A percentile compares a stretch with the other conserved stretches of the same genome.
These are phyloP conservation scores for Lithophane ornitopus DNA, from an alignment of 2,888 invertebrate genomes.

Conservation along the genomic window DNA sequence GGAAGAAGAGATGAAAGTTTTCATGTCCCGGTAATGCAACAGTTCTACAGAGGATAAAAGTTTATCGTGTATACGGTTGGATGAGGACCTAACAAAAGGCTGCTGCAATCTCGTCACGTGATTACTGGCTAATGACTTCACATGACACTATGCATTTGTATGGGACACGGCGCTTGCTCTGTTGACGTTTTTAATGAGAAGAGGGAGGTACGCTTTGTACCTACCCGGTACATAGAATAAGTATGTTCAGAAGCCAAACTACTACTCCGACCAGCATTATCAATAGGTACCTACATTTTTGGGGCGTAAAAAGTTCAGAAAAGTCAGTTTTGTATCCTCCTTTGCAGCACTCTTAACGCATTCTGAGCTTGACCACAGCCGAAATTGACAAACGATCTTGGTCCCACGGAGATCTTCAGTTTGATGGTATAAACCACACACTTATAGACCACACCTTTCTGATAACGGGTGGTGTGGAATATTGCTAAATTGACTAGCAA, in stretches of 20 bases:
- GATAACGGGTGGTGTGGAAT: neutral
- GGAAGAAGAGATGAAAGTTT: slow-evolving; percentile 35
- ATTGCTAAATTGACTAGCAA: neutral
- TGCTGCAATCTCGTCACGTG: slow-evolving; percentile 69
- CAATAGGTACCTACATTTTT: neutral
- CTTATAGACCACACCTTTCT: neutral
- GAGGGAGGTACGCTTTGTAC: slow-evolving; percentile 64
- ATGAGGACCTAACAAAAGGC: slow-evolving; percentile 66
- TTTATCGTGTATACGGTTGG: slow-evolving; percentile 56
- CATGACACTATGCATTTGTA: slow-evolving; percentile 70
- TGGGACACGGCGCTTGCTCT: slow-evolving; percentile 67
- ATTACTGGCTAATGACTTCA: slow-evolving; percentile 78
- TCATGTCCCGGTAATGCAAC: slow-evolving; percentile 27
- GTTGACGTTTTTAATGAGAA: slow-evolving; percentile 78
- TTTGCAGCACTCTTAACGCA: neutral
- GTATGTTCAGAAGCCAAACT: neutral
- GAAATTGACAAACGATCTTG: neutral
- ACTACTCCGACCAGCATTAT: neutral
- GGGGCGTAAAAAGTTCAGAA: neutral
- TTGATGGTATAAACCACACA: too few relatives aligned
- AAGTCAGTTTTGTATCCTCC: neutral
- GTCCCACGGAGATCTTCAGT: neutral
- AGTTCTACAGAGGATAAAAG: slow-evolving; percentile 55
- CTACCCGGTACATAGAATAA: slow-evolving; percentile 41
- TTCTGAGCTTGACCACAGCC: neutral